Base-by-base conservation (phyloP, 2,113 vertebrate genomes). In the Pongo abelii region DNA sequence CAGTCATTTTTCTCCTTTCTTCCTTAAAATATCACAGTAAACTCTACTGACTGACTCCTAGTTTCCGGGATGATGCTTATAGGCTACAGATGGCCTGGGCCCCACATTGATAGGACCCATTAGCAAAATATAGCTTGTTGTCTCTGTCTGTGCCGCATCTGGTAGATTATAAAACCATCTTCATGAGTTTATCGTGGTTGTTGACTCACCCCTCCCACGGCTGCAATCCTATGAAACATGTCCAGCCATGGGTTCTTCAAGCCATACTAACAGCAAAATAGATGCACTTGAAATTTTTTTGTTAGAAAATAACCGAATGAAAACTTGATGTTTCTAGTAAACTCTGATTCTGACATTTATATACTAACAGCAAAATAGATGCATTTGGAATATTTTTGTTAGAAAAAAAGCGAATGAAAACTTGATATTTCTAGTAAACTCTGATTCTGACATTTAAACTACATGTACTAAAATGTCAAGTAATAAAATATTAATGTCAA, bases 301-400 rank as follows among this genome's bases (percentile, higher is more conserved):
- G 55, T 83, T 89, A 30, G 27, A 93, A 91, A 96, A 89, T 5
- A 89, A 93, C 88, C 55, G 59, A 88, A 93, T 69, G 40, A 67
- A 52, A 92, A 78, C 1, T 69, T 93, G 57, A 84, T 91, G 22
- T 50, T 92, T 95, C 74, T 90, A 70, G 52, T 75, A 67, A 83
- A 91, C 8, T 83, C n/a, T 35, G 1, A 84, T 78, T 59, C 32
- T 94, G 18, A 4, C 83, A 46, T 85, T 88, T 91, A 77, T 35
- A 6, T 1, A 40, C 11, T 88, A 12, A 74, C 6, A 80, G 9
- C 1, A 77, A 38, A 35, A 87, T 64, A 85, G 61, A 84, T 40
- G 11, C 25, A 64, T 50, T 84, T 92, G 43, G 13, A 93, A 80
- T 86, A 86, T 64, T 94, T 81, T 75, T 64, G 55, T 83, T 86